Conservation (phyloP, 2,797 vertebrate genomes). For the Pachyuromys duprasi region DNA sequence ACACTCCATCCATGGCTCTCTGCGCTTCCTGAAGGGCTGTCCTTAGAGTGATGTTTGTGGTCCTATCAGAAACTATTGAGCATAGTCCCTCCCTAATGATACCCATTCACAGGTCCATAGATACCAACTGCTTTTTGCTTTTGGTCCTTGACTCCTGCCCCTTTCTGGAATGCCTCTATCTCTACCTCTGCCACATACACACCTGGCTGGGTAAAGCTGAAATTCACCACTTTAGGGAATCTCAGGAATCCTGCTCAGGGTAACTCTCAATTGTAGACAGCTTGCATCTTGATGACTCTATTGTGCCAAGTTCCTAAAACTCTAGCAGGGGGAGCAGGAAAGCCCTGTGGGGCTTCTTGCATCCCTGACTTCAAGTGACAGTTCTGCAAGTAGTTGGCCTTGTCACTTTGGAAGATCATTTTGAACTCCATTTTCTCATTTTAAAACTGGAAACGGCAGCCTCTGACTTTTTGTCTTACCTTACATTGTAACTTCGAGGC, state of each 20-base stretch:
- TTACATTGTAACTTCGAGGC: neutral
- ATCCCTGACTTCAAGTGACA: neutral
- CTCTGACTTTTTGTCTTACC: neutral
- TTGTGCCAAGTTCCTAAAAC: neutral
- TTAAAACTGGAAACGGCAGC: neutral
- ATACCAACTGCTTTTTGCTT: neutral
- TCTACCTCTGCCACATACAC: too few species aligned
- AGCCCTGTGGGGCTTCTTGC: neutral
- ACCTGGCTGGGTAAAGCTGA: neutral
- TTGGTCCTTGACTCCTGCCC: neutral
- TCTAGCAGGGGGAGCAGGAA: neutral
- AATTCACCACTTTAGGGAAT: neutral
- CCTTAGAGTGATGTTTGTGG: neutral
- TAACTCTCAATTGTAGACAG: neutral
- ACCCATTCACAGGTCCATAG: too few species aligned
- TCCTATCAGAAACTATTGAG: neutral
- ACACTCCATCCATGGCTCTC: neutral
- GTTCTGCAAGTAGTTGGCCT: neutral
- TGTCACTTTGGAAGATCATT: neutral
- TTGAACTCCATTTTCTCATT: neutral
- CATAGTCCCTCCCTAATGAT: neutral
- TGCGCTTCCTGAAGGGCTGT: neutral
- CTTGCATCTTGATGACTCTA: neutral
- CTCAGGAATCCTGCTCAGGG: neutral
- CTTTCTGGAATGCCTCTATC: neutral